Evolutionary conservation across 2,113 vertebrate genomes (phyloP).

Genomic region (Peromyscus polionotus): DNA sequence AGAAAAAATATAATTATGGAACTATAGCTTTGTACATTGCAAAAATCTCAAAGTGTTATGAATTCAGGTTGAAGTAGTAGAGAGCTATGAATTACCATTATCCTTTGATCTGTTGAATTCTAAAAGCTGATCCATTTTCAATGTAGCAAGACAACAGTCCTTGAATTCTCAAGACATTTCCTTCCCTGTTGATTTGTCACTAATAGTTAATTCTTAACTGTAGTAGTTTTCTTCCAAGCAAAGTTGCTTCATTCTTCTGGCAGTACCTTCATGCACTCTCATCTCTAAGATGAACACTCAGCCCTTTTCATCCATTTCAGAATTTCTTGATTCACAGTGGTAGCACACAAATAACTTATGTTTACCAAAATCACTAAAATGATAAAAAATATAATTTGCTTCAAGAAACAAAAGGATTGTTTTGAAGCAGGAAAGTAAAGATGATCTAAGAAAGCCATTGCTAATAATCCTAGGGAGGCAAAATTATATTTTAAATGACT

Average conservation of each 20-base stretch:
- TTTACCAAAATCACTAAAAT: background rate
- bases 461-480: background rate
- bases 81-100: conserved; percentile 51
- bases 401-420: background rate
- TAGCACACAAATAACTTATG: background rate
- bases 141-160: background rate
- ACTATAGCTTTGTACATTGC: conserved; percentile 40
- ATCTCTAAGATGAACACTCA: background rate
- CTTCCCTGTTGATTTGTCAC: conserved; percentile 8
- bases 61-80: conserved; percentile 58
- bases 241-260: background rate
- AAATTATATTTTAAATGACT: conserved; percentile 16
- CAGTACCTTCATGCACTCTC: background rate
- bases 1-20: conserved; percentile 47
- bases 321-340: background rate
- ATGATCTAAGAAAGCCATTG: background rate
- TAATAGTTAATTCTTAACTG: conserved; percentile 46
- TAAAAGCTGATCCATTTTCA: conserved; percentile 62
- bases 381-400: background rate
- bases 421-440: background rate
- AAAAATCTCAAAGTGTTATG: conserved; percentile 54
- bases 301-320: background rate
- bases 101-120: conserved; percentile 58
- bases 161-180: conserved; percentile 53
- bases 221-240: conserved; percentile 7